Conservation (phyloP, 2,797 vertebrate species). For the Leptoclinus maculatus region DNA sequence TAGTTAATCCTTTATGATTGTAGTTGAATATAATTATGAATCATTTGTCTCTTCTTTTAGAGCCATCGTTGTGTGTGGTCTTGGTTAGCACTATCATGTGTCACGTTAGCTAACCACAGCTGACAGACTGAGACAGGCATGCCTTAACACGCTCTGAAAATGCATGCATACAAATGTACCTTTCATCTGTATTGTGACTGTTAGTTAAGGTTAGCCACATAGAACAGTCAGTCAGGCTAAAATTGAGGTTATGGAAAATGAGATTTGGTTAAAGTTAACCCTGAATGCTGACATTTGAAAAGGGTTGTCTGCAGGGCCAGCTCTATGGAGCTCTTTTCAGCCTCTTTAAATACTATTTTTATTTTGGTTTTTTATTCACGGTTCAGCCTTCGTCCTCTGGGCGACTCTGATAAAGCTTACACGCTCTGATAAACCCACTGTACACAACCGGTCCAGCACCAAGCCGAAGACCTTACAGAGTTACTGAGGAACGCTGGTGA, state of each 20-base stretch:
- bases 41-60: neutral
- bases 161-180: neutral
- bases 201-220: neutral
- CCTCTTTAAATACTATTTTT: no score
- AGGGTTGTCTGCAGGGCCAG: neutral
- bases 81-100: neutral
- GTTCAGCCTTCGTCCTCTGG: neutral
- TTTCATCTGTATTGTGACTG: conserved; percentile 7
- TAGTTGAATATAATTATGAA: neutral
- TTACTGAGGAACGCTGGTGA: neutral
- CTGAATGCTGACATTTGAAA: neutral
- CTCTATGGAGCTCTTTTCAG: neutral
- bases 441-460: neutral
- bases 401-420: neutral
- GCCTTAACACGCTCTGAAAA: neutral
- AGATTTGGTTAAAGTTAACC: neutral
- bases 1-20: no score
- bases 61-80: neutral
- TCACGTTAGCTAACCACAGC: conserved; percentile 4
- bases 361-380: neutral
- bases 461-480: neutral
- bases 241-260: neutral
- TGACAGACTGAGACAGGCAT: conserved; percentile 4
- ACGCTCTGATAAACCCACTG: neutral
- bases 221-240: neutral